phyloP scores from a whole-genome alignment of 2,113 vertebrate genomes.

The Dolichallabes microphthalmus region DNA sequence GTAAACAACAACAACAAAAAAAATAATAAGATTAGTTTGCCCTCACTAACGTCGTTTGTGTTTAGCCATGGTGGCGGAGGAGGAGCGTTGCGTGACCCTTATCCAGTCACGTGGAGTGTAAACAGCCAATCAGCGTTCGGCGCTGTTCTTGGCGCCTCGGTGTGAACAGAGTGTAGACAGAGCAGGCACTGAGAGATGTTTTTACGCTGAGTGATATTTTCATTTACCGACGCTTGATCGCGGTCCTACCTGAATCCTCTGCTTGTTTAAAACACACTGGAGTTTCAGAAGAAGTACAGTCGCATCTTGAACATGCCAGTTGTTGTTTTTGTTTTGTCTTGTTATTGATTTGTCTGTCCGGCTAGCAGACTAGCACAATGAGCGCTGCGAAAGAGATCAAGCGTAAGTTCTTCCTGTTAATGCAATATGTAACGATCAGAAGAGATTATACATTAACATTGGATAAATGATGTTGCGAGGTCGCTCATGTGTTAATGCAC shows the following conservation, averaged over 20 bases:
- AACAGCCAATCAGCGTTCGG: slow-evolving; percentile 34
- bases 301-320: neutral
- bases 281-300: neutral
- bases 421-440: neutral
- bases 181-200: neutral
- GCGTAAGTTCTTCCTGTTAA: slow-evolving; percentile 30
- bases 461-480: neutral
- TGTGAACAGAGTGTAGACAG: slow-evolving; percentile 8
- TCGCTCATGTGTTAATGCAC: neutral
- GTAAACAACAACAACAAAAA: too few relatives aligned
- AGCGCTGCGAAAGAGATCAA: slow-evolving; percentile 46
- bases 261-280: neutral
- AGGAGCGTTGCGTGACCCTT: neutral
- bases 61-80: neutral
- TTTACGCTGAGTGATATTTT: neutral
- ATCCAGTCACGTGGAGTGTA: neutral
- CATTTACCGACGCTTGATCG: neutral
- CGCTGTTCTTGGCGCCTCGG: slow-evolving; percentile 42
- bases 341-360: neutral
- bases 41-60: slow-evolving; percentile 20
- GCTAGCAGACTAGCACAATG: slow-evolving; percentile 29
- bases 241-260: neutral
- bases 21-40: neutral
- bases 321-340: neutral
- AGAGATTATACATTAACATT: neutral